These are phyloP conservation scores for Lycodopsis pacificus DNA, from an alignment of 2,797 vertebrate species.

Conservation along the genomic window DNA sequence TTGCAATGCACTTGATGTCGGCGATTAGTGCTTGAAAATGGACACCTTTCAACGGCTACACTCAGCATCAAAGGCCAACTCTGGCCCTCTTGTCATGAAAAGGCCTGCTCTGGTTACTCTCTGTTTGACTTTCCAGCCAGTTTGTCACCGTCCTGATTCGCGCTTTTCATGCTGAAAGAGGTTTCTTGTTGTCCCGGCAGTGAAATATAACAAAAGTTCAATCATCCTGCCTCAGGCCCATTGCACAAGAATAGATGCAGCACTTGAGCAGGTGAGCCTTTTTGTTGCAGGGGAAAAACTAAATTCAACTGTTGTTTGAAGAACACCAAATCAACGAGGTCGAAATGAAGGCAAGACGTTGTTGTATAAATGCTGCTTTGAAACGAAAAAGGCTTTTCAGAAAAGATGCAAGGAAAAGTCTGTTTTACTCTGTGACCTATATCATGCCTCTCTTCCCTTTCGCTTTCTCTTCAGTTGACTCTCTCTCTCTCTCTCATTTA, in stretches of 20 bases:
- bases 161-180: constrained; percentile 73
- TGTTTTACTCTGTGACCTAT: constrained; percentile 41
- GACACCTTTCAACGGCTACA: constrained; percentile 81
- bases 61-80: constrained; percentile 79
- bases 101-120: constrained; percentile 76
- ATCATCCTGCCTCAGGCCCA: constrained; percentile 64
- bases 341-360: constrained; percentile 6
- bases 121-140: constrained; percentile 82
- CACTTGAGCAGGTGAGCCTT: constrained; percentile 68
- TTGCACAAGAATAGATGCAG: constrained; percentile 70
- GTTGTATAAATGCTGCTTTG: constrained; percentile 17
- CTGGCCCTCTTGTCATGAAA: constrained; percentile 73
- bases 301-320: constrained; percentile 21
- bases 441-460: constrained; percentile 20
- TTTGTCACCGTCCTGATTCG: constrained; percentile 82
- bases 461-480: neutral
- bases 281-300: constrained; percentile 33
- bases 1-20: constrained; percentile 70
- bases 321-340: neutral
- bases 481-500: neutral
- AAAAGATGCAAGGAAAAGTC: constrained; percentile 13
- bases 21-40: constrained; percentile 72
- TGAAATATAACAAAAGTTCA: constrained; percentile 82
- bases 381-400: constrained; percentile 15
- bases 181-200: constrained; percentile 74